Percentiles rank a stretch among this genome's conserved stretches.
Evolutionary conservation across 1,140 invertebrate species (phyloP).

Genomic region (Drosophila serrata): DNA sequence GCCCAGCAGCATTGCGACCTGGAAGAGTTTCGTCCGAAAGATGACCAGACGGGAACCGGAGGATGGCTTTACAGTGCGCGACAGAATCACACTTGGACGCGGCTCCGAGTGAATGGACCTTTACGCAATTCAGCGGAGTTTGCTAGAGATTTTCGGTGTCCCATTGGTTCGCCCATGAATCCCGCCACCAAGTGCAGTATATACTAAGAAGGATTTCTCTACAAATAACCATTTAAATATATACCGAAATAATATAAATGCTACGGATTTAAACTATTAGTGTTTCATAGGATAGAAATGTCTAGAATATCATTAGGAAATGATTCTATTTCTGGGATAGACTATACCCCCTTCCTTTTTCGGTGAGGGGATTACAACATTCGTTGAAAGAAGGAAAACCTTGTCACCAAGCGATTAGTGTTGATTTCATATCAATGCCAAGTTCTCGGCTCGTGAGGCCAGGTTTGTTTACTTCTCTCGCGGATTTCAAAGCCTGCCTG

Average conservation of each 20-base stretch:
- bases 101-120: conserved; percentile 66
- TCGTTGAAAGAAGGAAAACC: conserved; percentile 10
- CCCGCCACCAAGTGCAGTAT: conserved; percentile 69
- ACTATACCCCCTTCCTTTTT: neutral
- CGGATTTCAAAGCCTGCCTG: neutral
- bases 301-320: too few species aligned
- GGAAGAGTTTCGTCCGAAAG: neutral
- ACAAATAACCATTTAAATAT: neutral
- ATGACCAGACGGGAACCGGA: conserved; percentile 17
- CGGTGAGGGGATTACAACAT: neutral
- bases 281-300: neutral
- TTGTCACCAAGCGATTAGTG: conserved; percentile 13
- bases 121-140: conserved; percentile 68
- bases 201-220: conserved; percentile 42
- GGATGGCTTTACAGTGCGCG: conserved; percentile 73
- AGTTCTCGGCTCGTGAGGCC: conserved; percentile 41
- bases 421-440: conserved; percentile 38
- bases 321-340: conserved; percentile 4
- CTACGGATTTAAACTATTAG: too few species aligned
- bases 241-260: too few species aligned
- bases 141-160: conserved; percentile 66
- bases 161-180: conserved; percentile 72
- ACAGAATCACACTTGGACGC: conserved; percentile 60
- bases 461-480: conserved; percentile 67
- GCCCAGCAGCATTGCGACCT: conserved; percentile 86